Percentiles rank a stretch among this genome's conserved stretches.
Conservation (phyloP, 2,888 invertebrate genomes). For the Rosalia funebris region DNA sequence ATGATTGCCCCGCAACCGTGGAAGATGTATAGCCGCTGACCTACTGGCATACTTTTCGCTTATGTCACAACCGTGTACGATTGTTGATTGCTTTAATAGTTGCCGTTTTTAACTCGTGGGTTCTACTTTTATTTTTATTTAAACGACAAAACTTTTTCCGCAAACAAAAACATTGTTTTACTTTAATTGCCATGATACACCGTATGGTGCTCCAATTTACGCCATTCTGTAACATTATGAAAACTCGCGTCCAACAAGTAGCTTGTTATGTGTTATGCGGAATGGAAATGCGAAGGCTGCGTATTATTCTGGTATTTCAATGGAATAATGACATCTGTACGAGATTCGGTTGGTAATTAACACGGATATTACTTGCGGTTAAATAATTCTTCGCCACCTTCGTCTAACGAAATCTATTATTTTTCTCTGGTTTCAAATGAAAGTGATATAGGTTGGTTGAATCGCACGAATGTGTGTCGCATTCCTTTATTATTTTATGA, state of each 20-base stretch:
- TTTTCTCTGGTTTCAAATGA: background rate
- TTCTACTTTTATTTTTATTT: constrained; percentile 46
- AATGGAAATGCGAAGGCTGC: constrained; percentile 19
- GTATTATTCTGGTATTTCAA: constrained; percentile 24
- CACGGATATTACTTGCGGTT: background rate
- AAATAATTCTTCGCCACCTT: background rate
- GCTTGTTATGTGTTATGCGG: background rate
- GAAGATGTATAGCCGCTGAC: constrained; percentile 32
- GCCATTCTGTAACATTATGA: background rate
- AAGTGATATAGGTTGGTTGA: background rate
- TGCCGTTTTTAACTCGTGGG: constrained; percentile 26
- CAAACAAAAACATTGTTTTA: constrained; percentile 24
- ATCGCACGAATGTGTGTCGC: background rate
- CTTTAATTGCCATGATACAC: constrained; percentile 27
- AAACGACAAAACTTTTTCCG: constrained; percentile 21
- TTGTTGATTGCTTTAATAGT: constrained; percentile 13
- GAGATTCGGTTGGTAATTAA: background rate
- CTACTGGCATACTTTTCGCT: constrained; percentile 48
- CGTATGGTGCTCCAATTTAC: constrained; percentile 23
- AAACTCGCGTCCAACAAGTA: background rate
- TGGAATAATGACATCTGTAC: background rate
- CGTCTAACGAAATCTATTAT: too few relatives aligned
- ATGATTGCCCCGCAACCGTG: constrained; percentile 17
- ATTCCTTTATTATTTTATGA: constrained; percentile 1
- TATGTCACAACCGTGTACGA: constrained; percentile 45